Conservation (phyloP, 2,797 vertebrate species). For the Sebastiscus tertius region DNA sequence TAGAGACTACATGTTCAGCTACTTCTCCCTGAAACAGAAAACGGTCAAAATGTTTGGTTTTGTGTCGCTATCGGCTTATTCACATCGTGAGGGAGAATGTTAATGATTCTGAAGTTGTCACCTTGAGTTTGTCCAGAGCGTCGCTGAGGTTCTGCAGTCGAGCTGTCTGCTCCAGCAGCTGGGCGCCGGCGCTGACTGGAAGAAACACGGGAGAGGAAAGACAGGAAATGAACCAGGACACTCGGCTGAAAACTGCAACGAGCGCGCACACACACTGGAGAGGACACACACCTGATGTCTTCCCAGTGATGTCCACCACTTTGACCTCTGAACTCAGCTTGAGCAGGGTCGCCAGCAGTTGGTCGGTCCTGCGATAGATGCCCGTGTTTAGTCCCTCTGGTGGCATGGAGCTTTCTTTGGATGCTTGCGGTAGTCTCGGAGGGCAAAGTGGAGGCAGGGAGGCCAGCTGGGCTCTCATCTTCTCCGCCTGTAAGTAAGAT, state of each 20-base stretch:
- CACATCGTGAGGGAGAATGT: neutral
- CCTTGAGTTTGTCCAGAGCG: constrained; percentile 88
- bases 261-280: neutral
- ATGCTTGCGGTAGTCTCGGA: constrained; percentile 79
- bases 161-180: constrained; percentile 88
- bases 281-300: constrained; percentile 80
- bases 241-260: neutral
- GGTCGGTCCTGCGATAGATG: constrained; percentile 88
- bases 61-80: neutral
- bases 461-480: constrained; percentile 87
- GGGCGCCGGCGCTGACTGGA: constrained; percentile 82
- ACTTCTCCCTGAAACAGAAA: constrained; percentile 85
- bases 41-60: neutral
- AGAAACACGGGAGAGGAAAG: neutral
- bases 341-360: constrained; percentile 88
- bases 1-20: constrained; percentile 85
- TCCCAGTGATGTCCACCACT: constrained; percentile 89
- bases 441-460: constrained; percentile 85
- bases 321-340: constrained; percentile 88
- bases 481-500: constrained; percentile 83
- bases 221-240: neutral
- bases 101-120: constrained; percentile 36
- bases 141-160: constrained; percentile 85
- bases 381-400: constrained; percentile 79
- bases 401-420: constrained; percentile 71